Base-by-base conservation (phyloP, 2,888 invertebrate genomes). In the Cactoblastis cactorum region DNA sequence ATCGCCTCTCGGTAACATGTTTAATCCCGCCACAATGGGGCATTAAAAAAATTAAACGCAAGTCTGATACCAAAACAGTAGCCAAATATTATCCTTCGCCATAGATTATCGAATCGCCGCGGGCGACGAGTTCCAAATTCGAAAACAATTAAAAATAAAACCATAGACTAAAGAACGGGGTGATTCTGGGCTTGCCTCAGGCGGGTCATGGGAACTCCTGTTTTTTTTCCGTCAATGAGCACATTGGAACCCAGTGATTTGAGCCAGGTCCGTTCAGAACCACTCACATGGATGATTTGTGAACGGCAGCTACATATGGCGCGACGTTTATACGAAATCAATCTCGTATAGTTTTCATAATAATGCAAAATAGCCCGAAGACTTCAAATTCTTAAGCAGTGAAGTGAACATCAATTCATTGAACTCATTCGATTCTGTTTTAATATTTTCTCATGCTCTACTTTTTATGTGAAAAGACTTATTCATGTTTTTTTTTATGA, bases 81-180 rank as follows among this genome's bases (percentile, higher is more conserved):
- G 45, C 33, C 45, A 51, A 45, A 49, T 52, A 50, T 45, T 55
- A 18, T 73, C 64, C 72, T 73, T 71, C 65, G 67, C 71, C 69
- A 71, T 69, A 68, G 66, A 57, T 73, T 68, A 66, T 66, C 54
- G 59, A 62, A 59, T 56, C 61, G 49, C 85, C 69, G 70, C 63
- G 75, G 86, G 84, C 80, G 64, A 66, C 63, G 64, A 77, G 69
- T 73, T 75, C 79, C 79, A 69, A 65, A 67, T 77, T 79, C 69
- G 67, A 80, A 82, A 87, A 87, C 86, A 86, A 88, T 86, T 84
- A 85, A 72, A 28, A 69, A 69, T 69, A 67, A 67, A 73, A 75
- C 71, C 77, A 71, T 49, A 43, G 43, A 51, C 51, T 43, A 35
- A 49, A 56, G 56, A 56, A 28, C 24, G 5, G 43, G 28, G 43